Evolutionary conservation across 2,113 vertebrate genomes (phyloP).

Genomic region (Pao palembangensis): DNA sequence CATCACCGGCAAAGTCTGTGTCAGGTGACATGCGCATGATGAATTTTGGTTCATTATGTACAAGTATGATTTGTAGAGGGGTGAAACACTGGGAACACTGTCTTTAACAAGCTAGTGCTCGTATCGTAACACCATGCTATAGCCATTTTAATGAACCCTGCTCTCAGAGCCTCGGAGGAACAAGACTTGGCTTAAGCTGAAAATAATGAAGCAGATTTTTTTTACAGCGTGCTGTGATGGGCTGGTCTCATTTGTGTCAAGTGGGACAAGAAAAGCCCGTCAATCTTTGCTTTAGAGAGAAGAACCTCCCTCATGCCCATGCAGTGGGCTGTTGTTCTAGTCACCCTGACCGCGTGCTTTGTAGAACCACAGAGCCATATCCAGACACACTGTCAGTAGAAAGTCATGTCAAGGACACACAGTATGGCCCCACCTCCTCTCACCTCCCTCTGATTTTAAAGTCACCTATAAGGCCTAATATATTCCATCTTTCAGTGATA

Average conservation of each 20-base stretch:
- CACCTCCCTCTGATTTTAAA: constrained; percentile 3
- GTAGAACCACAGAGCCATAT: background rate
- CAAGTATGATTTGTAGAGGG: constrained; percentile 19
- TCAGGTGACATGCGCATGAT: constrained; percentile 32
- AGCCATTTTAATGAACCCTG: constrained; percentile 64
- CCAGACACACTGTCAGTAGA: background rate
- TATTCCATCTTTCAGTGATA: constrained; percentile 27
- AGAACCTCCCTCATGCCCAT: constrained; percentile 27
- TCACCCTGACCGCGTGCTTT: background rate
- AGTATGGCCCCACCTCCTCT: constrained; percentile 2
- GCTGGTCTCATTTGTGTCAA: constrained; percentile 42
- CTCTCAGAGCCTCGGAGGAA: constrained; percentile 60
- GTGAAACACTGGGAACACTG: constrained; percentile 42
- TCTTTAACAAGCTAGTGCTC: constrained; percentile 47
- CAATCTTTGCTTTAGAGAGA: constrained; percentile 14
- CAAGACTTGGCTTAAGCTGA: constrained; percentile 52
- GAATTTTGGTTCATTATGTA: constrained; percentile 43
- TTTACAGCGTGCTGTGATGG: constrained; percentile 43
- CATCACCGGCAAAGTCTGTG: constrained; percentile 23
- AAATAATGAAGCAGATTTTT: constrained; percentile 65
- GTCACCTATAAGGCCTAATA: constrained; percentile 58
- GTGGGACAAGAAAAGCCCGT: constrained; percentile 27
- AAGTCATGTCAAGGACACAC: constrained; percentile 9
- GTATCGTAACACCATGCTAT: constrained; percentile 41
- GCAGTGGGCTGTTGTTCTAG: constrained; percentile 11